Evolutionary conservation across 2,797 vertebrate species (phyloP).

Genomic region (Onychomys arenicola): DNA sequence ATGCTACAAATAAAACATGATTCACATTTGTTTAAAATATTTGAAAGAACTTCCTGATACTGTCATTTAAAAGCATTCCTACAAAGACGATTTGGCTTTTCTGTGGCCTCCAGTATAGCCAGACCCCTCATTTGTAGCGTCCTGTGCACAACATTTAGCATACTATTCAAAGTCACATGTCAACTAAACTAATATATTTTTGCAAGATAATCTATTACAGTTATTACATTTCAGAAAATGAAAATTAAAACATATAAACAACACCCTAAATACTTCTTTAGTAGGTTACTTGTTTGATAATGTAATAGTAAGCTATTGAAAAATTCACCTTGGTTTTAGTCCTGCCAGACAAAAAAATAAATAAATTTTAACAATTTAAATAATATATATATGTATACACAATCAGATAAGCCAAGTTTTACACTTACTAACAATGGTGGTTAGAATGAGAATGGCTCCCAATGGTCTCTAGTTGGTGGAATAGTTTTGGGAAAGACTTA

Average conservation of each 20-base stretch:
- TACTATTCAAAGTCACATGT: slow-evolving; percentile 23
- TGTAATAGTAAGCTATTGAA: slow-evolving; percentile 7
- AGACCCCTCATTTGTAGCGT: not conserved
- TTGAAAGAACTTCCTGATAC: not conserved
- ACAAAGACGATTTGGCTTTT: not conserved
- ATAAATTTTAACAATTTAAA: slow-evolving; percentile 28
- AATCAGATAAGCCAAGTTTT: not conserved
- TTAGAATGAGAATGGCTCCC: not conserved
- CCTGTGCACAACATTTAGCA: not conserved
- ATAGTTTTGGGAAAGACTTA: not conserved
- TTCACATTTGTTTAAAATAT: slow-evolving; percentile 37
- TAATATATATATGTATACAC: slow-evolving; percentile 11
- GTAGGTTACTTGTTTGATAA: not conserved
- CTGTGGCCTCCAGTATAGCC: not conserved
- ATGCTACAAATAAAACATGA: not conserved
- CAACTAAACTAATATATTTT: not conserved
- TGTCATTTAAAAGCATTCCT: not conserved
- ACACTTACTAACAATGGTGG: not conserved
- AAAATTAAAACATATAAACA: slow-evolving; percentile 26
- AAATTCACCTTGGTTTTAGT: not conserved
- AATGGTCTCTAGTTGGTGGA: not conserved
- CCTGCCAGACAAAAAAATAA: not conserved
- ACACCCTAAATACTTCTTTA: not conserved
- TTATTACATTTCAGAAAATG: slow-evolving; percentile 16
- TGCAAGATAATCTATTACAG: not conserved